A percentile compares a stretch with the other conserved stretches of the same genome.
Conservation (phyloP, 2,888 invertebrate genomes). For the Lapara coniferarum region DNA sequence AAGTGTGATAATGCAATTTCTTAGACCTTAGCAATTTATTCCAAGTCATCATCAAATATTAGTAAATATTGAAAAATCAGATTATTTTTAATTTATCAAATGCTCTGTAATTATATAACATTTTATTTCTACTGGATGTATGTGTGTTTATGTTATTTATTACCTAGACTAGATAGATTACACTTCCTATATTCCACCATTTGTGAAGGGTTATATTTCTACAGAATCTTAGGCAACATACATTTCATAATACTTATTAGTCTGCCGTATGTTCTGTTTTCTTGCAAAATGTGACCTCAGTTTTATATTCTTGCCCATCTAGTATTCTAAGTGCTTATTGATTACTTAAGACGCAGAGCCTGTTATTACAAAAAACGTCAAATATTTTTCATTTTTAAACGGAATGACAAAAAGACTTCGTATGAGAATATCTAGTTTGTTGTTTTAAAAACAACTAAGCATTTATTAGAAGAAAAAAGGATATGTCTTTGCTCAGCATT, state of each 20-base stretch:
- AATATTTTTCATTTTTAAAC: too few relatives aligned
- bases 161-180: not conserved
- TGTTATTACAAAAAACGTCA: too few relatives aligned
- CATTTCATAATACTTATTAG: not conserved
- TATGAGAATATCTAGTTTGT: too few relatives aligned
- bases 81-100: not conserved
- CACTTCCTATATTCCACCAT: not conserved
- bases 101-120: not conserved
- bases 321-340: not conserved
- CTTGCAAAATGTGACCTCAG: slow-evolving; percentile 1
- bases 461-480: too few relatives aligned
- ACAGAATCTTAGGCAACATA: not conserved
- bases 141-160: not conserved
- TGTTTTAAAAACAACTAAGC: too few relatives aligned
- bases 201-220: not conserved
- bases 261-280: not conserved
- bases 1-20: too few relatives aligned
- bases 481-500: too few relatives aligned
- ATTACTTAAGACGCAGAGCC: too few relatives aligned
- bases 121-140: too few relatives aligned
- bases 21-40: too few relatives aligned
- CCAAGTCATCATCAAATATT: not conserved
- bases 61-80: too few relatives aligned
- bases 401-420: too few relatives aligned
- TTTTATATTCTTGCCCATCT: not conserved